Percentiles rank a stretch among this genome's conserved stretches.
phyloP scores from a whole-genome alignment of 2,113 vertebrate species.

The Gracilinanus agilis region DNA sequence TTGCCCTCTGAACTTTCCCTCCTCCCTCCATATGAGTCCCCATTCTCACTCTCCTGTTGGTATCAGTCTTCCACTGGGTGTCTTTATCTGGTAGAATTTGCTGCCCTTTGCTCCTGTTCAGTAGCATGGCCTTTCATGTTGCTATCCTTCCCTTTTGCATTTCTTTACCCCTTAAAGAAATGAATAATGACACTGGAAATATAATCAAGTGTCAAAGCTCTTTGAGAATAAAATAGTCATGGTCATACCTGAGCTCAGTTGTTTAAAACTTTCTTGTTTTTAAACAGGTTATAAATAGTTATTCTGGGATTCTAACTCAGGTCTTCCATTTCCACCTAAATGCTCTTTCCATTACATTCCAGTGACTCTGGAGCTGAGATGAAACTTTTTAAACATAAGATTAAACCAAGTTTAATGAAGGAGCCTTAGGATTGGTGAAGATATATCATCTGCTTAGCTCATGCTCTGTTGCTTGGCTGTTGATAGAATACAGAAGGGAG shows the following conservation, averaged over 20 bases:
- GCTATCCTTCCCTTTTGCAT: too few relatives aligned
- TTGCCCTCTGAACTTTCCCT: not conserved
- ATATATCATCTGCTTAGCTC: not conserved
- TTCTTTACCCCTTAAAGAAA: not conserved
- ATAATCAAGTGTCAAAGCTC: not conserved
- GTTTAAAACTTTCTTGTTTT: not conserved
- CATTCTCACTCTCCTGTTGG: not conserved
- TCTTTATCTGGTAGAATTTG: not conserved
- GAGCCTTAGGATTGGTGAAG: not conserved
- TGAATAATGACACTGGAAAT: not conserved
- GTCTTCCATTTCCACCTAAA: not conserved
- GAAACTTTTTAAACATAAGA: not conserved
- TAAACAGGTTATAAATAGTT: not conserved
- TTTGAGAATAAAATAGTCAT: not conserved
- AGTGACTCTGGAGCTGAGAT: too few relatives aligned
- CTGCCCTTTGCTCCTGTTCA: not conserved
- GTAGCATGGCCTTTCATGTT: not conserved
- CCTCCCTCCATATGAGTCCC: not conserved
- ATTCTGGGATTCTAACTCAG: not conserved
- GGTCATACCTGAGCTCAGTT: not conserved
- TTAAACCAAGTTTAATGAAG: not conserved
- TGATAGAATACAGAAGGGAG: not conserved
- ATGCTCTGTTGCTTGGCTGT: not conserved
- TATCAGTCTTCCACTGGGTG: not conserved
- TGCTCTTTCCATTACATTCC: too few relatives aligned